A percentile compares a stretch with the other conserved stretches of the same genome.
These are phyloP conservation scores for Ictalurus punctatus DNA, from an alignment of 2,113 vertebrate genomes.

Conservation along the genomic window DNA sequence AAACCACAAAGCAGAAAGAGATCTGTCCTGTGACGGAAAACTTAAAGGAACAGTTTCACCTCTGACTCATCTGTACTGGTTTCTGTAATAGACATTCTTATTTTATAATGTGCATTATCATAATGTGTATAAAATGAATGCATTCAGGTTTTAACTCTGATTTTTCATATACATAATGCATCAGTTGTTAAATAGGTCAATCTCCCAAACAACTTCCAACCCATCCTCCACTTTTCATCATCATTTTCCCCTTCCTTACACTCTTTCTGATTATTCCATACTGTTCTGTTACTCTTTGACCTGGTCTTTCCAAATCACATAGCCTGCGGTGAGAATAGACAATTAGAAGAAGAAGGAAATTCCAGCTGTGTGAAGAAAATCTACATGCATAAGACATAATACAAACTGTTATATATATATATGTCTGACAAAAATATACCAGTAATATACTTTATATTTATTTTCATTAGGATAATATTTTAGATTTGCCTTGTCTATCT, in stretches of 20 bases:
- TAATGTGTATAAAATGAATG: conserved; percentile 23
- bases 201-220: not conserved
- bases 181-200: not conserved
- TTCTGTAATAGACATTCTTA: not conserved
- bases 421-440: not conserved
- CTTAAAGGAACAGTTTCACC: not conserved
- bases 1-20: not conserved
- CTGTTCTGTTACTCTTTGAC: not conserved
- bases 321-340: not conserved
- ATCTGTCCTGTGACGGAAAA: not conserved
- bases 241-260: not conserved
- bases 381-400: not conserved
- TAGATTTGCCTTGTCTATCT: not conserved
- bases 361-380: not conserved
- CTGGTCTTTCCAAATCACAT: not conserved
- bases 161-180: not conserved
- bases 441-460: not conserved
- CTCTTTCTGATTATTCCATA: not conserved
- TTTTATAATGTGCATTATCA: not conserved
- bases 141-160: conserved; percentile 15
- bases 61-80: not conserved
- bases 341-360: not conserved
- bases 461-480: not conserved
- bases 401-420: not conserved
- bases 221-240: not conserved